Evolutionary conservation across 2,113 vertebrate species (phyloP), one percentile per base, ranked within the genome.

Genomic region (Erinaceus europaeus): DNA sequence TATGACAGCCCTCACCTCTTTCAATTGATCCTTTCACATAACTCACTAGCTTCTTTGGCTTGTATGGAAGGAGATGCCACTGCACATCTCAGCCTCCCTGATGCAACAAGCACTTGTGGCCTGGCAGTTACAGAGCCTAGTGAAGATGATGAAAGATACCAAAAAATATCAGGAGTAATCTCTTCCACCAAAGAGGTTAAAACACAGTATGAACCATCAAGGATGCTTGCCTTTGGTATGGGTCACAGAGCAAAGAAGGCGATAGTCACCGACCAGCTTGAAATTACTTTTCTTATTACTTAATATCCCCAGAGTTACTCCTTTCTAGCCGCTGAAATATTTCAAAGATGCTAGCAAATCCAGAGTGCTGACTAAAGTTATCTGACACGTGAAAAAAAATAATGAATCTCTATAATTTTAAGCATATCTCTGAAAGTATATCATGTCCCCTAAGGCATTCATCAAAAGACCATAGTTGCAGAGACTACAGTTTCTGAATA

Each of bases 331-430:
- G 50, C 73, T 83, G 40, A 90, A 84, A 81, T 90, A 38, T 17
- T 89, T 76, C 65, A 84, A 84, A 91, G 57, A 86, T 12, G 20
- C 69, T 90, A 93, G 59, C 86, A 91, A 52, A 91, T 69, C 77
- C 1, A 84, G 91, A 84, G 15, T 71, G 84, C 81, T 90, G 81
- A 91, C 68, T 82, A 71, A 74, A 88, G 46, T 88, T 65, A 89
- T 34, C 76, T 86, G 81, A 62, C 65, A 84, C 46, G n/a, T n/a
- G 36, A 71, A 40, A 86, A 92, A 92, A 91, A 90, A 78, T 61
- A 79, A 87, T n/a, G 91, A 48, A 81, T 59, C 38, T 90, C 38
- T 90, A 42, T 82, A 84, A 90, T 93, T 90, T 81, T 86, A 77
- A 83, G 59, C 27, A 11, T 48, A 62, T 40, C 61, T n/a, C 17